A percentile compares a stretch with the other conserved stretches of the same genome.
phyloP scores from a whole-genome alignment of 2,113 vertebrate genomes.

The Mystacornis crossleyi region DNA sequence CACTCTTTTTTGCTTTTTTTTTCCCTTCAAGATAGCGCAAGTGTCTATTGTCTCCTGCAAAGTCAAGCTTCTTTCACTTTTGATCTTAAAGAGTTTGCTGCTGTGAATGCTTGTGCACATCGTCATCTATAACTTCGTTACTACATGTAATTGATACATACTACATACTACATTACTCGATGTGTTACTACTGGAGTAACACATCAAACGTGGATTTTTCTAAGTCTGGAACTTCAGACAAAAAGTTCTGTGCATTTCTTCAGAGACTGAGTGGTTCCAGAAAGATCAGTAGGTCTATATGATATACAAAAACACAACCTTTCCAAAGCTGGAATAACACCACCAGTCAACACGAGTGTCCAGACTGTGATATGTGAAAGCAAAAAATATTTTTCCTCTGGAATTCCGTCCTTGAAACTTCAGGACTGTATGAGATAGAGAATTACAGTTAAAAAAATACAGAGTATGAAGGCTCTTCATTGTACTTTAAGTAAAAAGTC shows the following conservation, averaged over 20 bases:
- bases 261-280: background rate
- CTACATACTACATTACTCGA: too few species aligned
- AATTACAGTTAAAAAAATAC: background rate
- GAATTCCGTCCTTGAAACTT: background rate
- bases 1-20: background rate
- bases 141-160: too few species aligned
- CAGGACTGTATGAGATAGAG: background rate
- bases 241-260: background rate
- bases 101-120: background rate
- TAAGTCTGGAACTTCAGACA: background rate
- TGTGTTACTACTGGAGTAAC: background rate
- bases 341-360: accelerated
- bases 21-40: background rate
- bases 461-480: background rate
- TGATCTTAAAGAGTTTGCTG: background rate
- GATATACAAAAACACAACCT: background rate
- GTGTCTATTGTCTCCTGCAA: background rate
- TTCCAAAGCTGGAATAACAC: background rate
- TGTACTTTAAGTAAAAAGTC: background rate
- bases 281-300: background rate
- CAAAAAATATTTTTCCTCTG: background rate
- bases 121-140: background rate
- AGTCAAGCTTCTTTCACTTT: background rate
- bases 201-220: background rate
- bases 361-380: background rate